Percentiles rank a stretch among this genome's conserved stretches.
These are phyloP conservation scores for Drosophila rufa DNA, from an alignment of 1,140 invertebrate genomes.

Conservation along the genomic window DNA sequence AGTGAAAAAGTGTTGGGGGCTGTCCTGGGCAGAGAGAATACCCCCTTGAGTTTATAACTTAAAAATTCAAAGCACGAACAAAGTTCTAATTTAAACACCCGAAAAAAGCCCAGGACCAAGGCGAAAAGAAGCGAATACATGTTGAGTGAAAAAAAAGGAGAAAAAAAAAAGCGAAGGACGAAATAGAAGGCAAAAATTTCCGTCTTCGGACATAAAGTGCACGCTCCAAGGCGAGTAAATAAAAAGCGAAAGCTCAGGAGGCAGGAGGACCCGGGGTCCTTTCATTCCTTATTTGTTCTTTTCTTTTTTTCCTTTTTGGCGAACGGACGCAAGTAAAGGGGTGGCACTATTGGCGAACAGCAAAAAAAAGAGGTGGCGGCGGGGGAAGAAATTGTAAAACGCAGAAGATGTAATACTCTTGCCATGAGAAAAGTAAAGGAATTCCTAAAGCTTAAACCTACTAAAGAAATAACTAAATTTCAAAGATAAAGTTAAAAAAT, in stretches of 20 bases:
- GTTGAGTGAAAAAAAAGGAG: conserved; percentile 24
- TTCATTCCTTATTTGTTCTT: conserved; percentile 12
- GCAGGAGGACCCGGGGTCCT: conserved; percentile 19
- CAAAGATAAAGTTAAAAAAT: too few relatives aligned
- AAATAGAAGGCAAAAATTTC: conserved; percentile 36
- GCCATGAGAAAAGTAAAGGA: too few relatives aligned
- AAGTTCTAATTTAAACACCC: conserved; percentile 83
- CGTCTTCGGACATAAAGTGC: conserved; percentile 55
- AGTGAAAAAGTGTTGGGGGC: conserved; percentile 38
- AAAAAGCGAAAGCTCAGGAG: conserved; percentile 44
- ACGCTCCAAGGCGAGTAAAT: conserved; percentile 62
- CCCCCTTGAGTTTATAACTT: conserved; percentile 83
- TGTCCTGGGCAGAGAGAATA: conserved; percentile 31
- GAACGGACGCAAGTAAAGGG: conserved; percentile 70
- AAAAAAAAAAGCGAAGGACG: conserved; percentile 10
- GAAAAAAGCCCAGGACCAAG: conserved; percentile 38
- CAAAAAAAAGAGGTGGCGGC: background rate
- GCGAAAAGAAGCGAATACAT: conserved; percentile 31
- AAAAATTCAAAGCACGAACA: conserved; percentile 84
- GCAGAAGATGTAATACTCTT: background rate
- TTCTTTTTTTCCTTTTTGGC: conserved; percentile 20
- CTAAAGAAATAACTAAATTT: too few relatives aligned
- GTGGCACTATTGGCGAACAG: conserved; percentile 56
- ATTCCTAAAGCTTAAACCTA: too few relatives aligned
- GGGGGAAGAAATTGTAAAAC: background rate